phyloP scores from a whole-genome alignment of 1,140 invertebrate species.

The Acromyrmex charruanus region DNA sequence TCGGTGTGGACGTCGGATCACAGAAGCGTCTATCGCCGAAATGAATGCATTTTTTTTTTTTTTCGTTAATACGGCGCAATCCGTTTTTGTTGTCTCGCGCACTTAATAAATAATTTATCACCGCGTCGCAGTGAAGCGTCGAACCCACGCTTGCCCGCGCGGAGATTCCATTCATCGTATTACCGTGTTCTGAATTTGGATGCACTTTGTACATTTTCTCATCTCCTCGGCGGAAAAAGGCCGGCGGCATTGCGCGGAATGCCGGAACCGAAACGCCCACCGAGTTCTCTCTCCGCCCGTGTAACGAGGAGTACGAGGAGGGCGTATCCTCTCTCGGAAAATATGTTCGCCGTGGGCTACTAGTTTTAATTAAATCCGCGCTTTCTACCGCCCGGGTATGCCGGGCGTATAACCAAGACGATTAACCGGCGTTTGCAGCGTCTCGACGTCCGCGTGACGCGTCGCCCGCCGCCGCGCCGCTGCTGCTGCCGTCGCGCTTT shows the following conservation, averaged over 20 bases:
- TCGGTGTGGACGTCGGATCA: background rate
- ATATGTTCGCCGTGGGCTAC: conserved; percentile 81
- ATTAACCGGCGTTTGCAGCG: conserved; percentile 74
- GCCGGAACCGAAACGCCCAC: conserved; percentile 76
- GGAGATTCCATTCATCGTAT: conserved; percentile 44
- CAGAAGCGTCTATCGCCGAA: background rate
- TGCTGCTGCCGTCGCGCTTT: conserved; percentile 42
- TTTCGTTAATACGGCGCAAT: conserved; percentile 2
- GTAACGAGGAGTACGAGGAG: conserved; percentile 74
- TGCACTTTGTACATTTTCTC: conserved; percentile 75
- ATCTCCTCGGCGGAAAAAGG: conserved; percentile 73
- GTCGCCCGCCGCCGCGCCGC: conserved; percentile 45
- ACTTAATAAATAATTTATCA: conserved; percentile 46
- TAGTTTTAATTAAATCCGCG: conserved; percentile 83
- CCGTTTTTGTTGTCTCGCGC: background rate
- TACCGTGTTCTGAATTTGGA: conserved; percentile 67
- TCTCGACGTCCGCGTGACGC: conserved; percentile 67
- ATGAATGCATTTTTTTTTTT: background rate
- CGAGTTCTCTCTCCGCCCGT: conserved; percentile 68
- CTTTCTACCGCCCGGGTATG: conserved; percentile 70
- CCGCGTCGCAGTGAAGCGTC: background rate
- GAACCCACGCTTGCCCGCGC: conserved; percentile 12
- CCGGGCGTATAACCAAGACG: conserved; percentile 77
- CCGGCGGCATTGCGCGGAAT: conserved; percentile 70
- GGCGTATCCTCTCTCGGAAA: conserved; percentile 78